Conservation (phyloP, 2,113 vertebrate genomes). For the Chunga burmeisteri region DNA sequence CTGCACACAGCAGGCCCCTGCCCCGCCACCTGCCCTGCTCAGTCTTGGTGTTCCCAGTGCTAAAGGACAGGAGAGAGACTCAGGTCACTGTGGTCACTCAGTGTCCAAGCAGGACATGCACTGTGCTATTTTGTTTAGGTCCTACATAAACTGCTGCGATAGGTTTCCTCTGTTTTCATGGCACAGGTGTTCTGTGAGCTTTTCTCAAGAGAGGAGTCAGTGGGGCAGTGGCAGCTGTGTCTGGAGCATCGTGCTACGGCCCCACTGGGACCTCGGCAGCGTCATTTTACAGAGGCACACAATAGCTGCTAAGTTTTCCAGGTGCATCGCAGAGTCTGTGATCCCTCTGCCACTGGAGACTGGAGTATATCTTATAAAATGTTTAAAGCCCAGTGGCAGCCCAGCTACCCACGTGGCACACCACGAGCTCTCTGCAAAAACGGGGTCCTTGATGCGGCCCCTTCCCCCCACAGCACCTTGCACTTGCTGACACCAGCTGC, state of each 20-base stretch:
- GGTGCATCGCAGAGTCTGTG: not conserved
- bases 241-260: not conserved
- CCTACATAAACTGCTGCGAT: not conserved
- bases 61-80: not conserved
- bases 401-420: not conserved
- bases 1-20: not conserved
- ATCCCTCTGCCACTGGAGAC: not conserved
- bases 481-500: not conserved
- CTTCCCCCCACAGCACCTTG: not conserved
- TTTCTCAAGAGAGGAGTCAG: no score
- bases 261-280: not conserved
- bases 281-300: not conserved
- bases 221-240: not conserved
- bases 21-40: not conserved
- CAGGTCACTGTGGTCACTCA: accelerated
- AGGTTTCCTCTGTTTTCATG: not conserved
- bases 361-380: not conserved
- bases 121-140: not conserved
- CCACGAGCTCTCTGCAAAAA: accelerated
- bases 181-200: not conserved
- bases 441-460: accelerated
- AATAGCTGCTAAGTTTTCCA: not conserved
- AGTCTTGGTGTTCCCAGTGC: not conserved
- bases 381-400: not conserved
- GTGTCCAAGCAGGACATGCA: not conserved